phyloP scores from a whole-genome alignment of 2,113 vertebrate species.

The Phycodurus eques region DNA sequence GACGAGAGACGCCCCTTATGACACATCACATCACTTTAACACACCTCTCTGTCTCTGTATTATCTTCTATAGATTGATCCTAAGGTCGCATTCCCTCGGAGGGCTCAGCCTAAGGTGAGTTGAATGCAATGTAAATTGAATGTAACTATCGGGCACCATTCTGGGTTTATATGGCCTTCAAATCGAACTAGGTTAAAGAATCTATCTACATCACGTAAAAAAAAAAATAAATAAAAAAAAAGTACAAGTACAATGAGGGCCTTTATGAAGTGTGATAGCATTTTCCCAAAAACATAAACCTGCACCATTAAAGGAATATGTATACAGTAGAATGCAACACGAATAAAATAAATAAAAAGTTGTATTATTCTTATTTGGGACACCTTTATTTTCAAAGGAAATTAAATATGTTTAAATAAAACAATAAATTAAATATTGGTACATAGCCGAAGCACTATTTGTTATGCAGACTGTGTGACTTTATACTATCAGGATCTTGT shows the following conservation, averaged over 20 bases:
- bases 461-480: background rate
- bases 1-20: background rate
- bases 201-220: background rate
- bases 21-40: slow-evolving; percentile 34
- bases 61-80: slow-evolving; percentile 89
- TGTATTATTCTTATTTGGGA: background rate
- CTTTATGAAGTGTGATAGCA: background rate
- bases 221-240: background rate
- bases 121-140: slow-evolving; percentile 9
- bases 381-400: background rate
- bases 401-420: too few species aligned
- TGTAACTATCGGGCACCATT: slow-evolving; percentile 18
- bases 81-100: slow-evolving; percentile 96
- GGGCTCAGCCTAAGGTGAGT: slow-evolving; percentile 98
- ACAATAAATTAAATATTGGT: background rate
- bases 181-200: slow-evolving; percentile 29
- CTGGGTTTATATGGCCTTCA: slow-evolving; percentile 35
- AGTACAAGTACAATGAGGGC: background rate
- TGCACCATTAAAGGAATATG: background rate
- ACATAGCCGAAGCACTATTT: background rate
- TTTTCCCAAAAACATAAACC: background rate
- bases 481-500: background rate
- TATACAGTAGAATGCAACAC: background rate
- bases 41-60: slow-evolving; percentile 37
- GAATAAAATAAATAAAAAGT: background rate